Evolutionary conservation across 2,888 invertebrate species (phyloP), one percentile per base, ranked within the genome.

Genomic region (Chydorus sphaericus): DNA sequence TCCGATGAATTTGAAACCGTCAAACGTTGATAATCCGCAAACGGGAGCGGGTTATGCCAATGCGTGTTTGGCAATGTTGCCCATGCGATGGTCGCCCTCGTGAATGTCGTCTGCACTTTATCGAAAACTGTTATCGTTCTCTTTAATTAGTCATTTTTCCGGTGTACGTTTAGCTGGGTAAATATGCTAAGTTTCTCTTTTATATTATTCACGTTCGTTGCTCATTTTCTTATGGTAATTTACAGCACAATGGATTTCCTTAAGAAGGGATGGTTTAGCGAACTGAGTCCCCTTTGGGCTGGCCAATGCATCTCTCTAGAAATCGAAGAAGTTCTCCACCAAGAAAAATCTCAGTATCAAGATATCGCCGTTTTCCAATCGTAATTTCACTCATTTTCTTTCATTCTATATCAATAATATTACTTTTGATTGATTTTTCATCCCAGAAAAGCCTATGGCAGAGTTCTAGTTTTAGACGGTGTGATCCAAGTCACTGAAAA

Each of bases 401-500:
- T 53, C 26, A 50, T 55, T 20, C 57, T 58, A 54, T 58, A 58
- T 28, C 59, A 58, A 58, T 58, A 38, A 57, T 54, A 28, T 14
- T 48, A 36, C 23, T 39, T 18, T 56, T 36, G 20, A 6, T 29
- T 37, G 30, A 3, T 53, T 58, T 59, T 51, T 53, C 64, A 61
- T 68, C 72, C 11, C 68, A 85, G 85, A 58, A 77, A 76, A 64
- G 76, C 80, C 39, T 83, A 92, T 67, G 98, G 98, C 0, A 82
- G 75, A 65, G 89, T 85, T 2, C 71, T 98, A 49, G 82, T 94
- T 2, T 73, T 98, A 39, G 97, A 98, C 72, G 94, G 93, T 26
- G 88, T 96, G 28, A 93, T 98, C 62, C 98, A 98, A 68, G 94
- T 93, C 66, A 90, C 96, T 1, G 85, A 96, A 68, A 79, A 80